Evolutionary conservation across 2,888 invertebrate species (phyloP), one percentile per base, ranked within the genome.

Genomic region (Temnothorax rugatulus): DNA sequence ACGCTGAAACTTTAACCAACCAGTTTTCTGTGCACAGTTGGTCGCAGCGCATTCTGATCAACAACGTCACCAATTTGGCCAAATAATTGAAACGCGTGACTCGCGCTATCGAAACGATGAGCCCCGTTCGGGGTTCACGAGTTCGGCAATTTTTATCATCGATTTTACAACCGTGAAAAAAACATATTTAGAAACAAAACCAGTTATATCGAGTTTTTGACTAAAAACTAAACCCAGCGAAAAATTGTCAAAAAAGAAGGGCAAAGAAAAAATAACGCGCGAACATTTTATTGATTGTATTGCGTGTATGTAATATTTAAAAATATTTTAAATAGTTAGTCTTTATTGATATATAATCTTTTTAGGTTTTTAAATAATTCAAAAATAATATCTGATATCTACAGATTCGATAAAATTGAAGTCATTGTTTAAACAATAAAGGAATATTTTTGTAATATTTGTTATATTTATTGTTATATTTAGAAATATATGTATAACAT

Each of bases 61-160:
- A 59, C 59, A 74, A 54, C 38, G 38, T 73, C 74, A 50, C 59
- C 79, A 59, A 74, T 81, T 73, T 64, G 11, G 15, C 1, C 44
- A 4, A 59, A 74, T 81, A 81, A 81, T 73, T 81, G 79, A 61
- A 73, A 81, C 34, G 47, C 59, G 59, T 44, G 59, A 29, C 18
- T 73, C 73, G 29, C 29, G 73, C 15, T 59, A 73, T 73, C 34
- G 74, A 18, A 74, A 50, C 18, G 13, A 38, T 29, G 21, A n/a
- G 13, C 8, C 8, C 11, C 9, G 54, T 73, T 77, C 38, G 13
- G 4, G 13, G 4, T 21, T 81, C 3, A 9, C 47, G 21, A 38
- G 41, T 66, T 59, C 13, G 41, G 1, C 71, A n/a, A 69, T 77
- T 57, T 75, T 18, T 44, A 69, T 57, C 21, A 41, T 57, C 57